Conservation (phyloP, 2,888 invertebrate species). For the Xiphydria camelus region DNA sequence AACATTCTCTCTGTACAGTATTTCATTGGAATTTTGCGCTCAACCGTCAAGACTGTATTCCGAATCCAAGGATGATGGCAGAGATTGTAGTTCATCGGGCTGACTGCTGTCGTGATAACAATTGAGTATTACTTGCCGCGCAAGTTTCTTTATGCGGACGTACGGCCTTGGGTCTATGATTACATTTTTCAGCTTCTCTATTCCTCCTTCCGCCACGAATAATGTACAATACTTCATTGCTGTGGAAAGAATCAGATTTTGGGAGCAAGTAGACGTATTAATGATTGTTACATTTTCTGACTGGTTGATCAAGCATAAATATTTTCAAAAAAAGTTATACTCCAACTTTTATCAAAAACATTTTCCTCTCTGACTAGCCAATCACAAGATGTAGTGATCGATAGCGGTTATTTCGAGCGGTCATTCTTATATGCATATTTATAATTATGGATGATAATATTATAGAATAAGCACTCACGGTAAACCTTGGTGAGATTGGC, state of each 20-base stretch:
- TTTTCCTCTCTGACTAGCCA: no score
- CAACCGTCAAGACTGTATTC: conserved; percentile 27
- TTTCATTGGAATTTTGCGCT: conserved; percentile 7
- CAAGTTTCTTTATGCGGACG: conserved; percentile 69
- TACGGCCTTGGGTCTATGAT: conserved; percentile 68
- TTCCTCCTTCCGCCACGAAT: conserved; percentile 84
- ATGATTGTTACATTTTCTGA: background rate
- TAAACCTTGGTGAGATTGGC: conserved; percentile 94
- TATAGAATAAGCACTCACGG: conserved; percentile 68
- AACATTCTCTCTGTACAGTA: background rate
- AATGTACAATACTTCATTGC: conserved; percentile 91
- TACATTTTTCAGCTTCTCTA: conserved; percentile 71
- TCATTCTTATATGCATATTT: background rate
- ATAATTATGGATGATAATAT: background rate
- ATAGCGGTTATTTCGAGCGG: no score
- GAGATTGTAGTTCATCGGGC: conserved; percentile 16
- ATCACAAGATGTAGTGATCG: no score
- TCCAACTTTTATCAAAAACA: no score
- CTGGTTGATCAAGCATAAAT: background rate
- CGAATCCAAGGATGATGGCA: conserved; percentile 22
- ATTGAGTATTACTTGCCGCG: conserved; percentile 69
- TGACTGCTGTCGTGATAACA: conserved; percentile 55
- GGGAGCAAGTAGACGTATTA: conserved; percentile 2
- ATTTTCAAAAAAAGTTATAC: background rate
- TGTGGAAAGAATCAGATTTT: conserved; percentile 55